Base-by-base conservation (phyloP, 2,113 vertebrate genomes). In the Lichenostomus cassidix region DNA sequence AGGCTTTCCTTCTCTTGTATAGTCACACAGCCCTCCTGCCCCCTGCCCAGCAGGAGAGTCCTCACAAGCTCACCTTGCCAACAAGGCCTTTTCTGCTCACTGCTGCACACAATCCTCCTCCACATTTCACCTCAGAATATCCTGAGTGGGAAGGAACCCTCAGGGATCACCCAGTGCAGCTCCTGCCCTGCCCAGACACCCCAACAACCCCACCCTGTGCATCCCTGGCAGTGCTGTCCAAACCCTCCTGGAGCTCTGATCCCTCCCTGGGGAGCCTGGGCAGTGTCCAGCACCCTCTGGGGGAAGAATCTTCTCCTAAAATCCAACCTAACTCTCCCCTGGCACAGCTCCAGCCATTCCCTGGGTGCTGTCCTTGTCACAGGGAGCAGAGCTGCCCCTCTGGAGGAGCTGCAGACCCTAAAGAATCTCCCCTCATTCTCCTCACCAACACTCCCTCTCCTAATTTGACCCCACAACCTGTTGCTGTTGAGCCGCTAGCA, bases 401-500 rank as follows among this genome's bases (percentile, higher is more conserved):
- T 23, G 79, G 35, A 52, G 18, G 65, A 70, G 46, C 65, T 52
- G 55, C 49, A 64, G 9, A 39, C 12, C 68, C 59, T 28, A 14
- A 25, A 37, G 13, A 23, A 0, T 10, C 7, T 33, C 41, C 41
- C 41, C n/a, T 55, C 56, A 33, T 4, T 52, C 42, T 58, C n/a
- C 42, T 49, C 64, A 5, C 29, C 35, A 27, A 5, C 1, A 1
- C 29, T 42, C 21, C 21, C 24, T 18, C 58, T 28, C 10, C 24
- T 4, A 0, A 24, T 31, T 9, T 3, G 20, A 29, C 41, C 24
- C 17, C 35, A 18, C 2, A 1, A 37, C 37, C 37, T 37, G 37
- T 37, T 37, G 37, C 37, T 37, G 37, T 37, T 37, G 37, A 37
- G 37, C 37, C 37, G 37, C 37, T 37, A 37, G 37, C 37, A 37